Evolutionary conservation across 2,113 vertebrate species (phyloP).

Genomic region (Tringa solitaria): DNA sequence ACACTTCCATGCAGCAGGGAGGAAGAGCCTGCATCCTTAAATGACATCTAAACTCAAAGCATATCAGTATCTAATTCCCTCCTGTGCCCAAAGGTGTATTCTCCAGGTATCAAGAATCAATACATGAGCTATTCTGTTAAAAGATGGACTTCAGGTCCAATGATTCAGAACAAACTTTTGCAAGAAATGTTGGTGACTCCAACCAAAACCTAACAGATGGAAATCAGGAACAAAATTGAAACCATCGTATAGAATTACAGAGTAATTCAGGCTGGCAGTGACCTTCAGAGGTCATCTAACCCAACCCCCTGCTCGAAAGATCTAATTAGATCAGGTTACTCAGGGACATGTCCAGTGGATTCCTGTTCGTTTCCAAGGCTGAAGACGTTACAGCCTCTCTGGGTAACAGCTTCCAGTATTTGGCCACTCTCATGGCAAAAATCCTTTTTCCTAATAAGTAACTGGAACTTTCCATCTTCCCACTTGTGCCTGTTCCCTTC

Average conservation of each 20-base stretch:
- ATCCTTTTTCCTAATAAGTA: background rate
- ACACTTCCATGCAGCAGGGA: background rate
- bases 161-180: background rate
- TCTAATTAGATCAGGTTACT: background rate
- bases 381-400: background rate
- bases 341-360: background rate
- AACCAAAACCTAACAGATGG: background rate
- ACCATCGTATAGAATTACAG: background rate
- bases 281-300: background rate
- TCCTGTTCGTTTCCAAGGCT: background rate
- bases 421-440: background rate
- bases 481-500: background rate
- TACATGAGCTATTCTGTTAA: background rate
- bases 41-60: background rate
- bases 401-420: background rate
- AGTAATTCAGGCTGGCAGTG: background rate
- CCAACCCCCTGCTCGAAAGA: background rate
- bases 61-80: background rate
- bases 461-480: background rate
- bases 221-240: background rate
- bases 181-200: background rate
- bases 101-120: background rate
- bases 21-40: background rate
- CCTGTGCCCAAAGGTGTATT: background rate
- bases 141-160: background rate